Conservation (phyloP, 2,113 vertebrate species). For the Siniperca knerii region DNA sequence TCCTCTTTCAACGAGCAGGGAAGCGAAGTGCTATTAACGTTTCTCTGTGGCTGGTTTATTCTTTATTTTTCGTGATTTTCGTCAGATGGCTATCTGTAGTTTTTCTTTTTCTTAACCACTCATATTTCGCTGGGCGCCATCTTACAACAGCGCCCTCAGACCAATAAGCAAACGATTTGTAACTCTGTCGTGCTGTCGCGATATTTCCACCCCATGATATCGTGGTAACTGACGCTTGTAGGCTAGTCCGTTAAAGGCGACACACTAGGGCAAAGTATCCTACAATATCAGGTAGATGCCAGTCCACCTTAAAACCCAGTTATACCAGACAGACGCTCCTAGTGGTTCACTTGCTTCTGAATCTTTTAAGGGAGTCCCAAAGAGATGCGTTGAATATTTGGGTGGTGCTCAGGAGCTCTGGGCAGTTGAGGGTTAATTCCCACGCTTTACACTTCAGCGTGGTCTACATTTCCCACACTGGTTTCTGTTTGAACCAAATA, state of each 20-base stretch:
- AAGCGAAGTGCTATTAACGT: not conserved
- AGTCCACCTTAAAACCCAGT: slow-evolving; percentile 76
- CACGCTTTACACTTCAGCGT: slow-evolving; percentile 45
- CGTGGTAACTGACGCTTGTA: slow-evolving; percentile 72
- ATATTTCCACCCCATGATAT: slow-evolving; percentile 47
- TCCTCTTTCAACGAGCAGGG: slow-evolving; percentile 24
- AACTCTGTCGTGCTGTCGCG: slow-evolving; percentile 76
- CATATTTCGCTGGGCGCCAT: slow-evolving; percentile 94
- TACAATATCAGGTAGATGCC: slow-evolving; percentile 28
- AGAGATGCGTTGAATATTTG: slow-evolving; percentile 40
- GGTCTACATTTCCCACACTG: slow-evolving; percentile 3
- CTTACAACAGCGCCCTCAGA: slow-evolving; percentile 88
- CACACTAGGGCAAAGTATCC: slow-evolving; percentile 5
- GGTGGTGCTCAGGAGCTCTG: not conserved
- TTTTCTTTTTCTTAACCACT: slow-evolving; percentile 85
- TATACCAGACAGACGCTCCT: slow-evolving; percentile 53
- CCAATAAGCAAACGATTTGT: slow-evolving; percentile 84
- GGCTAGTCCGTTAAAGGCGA: slow-evolving; percentile 86
- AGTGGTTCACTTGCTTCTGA: slow-evolving; percentile 67
- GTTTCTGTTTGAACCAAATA: slow-evolving; percentile 17
- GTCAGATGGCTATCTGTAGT: slow-evolving; percentile 31
- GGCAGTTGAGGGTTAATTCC: slow-evolving; percentile 75
- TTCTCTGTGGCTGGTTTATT: not conserved
- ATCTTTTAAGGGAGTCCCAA: slow-evolving; percentile 76
- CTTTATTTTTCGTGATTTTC: slow-evolving; percentile 32